These are phyloP conservation scores for Diplosoma virens DNA, from an alignment of 23 tunicate species.

Conservation along the genomic window DNA sequence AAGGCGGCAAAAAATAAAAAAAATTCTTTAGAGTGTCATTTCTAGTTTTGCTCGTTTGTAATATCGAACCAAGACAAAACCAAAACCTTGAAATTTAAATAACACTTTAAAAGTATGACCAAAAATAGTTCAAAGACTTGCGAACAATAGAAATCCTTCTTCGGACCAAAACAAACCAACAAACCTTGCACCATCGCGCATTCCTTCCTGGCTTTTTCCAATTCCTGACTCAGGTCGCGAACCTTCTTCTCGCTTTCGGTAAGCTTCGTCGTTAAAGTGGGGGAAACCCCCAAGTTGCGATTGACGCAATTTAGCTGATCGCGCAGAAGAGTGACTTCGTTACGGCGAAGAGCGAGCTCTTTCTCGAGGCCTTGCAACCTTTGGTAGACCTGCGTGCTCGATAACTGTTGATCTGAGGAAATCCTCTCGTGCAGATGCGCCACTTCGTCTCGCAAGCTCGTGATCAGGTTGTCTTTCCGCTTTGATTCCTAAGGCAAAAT, in stretches of 20 bases:
- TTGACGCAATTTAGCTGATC: conserved; percentile 53
- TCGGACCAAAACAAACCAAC: not conserved
- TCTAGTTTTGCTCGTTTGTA: no score
- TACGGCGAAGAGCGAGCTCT: conserved; percentile 43
- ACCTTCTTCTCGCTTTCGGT: conserved; percentile 63
- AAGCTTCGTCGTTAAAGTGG: conserved; percentile 66
- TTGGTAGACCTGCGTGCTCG: conserved; percentile 43
- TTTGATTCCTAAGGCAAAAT: conserved; percentile 68
- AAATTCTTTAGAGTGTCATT: no score
- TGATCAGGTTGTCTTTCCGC: conserved; percentile 45
- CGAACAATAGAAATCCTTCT: not conserved
- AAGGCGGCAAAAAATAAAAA: no score
- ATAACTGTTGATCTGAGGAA: not conserved
- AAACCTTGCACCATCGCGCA: conserved; percentile 75
- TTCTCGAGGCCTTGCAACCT: conserved; percentile 62
- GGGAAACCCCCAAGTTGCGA: conserved; percentile 19
- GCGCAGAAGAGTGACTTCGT: conserved; percentile 45
- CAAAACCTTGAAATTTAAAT: no score
- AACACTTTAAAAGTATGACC: no score
- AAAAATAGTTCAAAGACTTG: no score
- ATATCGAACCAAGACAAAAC: no score
- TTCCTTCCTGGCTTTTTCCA: conserved; percentile 54
- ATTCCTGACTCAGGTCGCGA: conserved; percentile 47
- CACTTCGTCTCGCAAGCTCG: conserved; percentile 52
- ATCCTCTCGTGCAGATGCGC: conserved; percentile 35